Conservation (phyloP, 2,888 invertebrate genomes). For the Latrodectus elegans region DNA sequence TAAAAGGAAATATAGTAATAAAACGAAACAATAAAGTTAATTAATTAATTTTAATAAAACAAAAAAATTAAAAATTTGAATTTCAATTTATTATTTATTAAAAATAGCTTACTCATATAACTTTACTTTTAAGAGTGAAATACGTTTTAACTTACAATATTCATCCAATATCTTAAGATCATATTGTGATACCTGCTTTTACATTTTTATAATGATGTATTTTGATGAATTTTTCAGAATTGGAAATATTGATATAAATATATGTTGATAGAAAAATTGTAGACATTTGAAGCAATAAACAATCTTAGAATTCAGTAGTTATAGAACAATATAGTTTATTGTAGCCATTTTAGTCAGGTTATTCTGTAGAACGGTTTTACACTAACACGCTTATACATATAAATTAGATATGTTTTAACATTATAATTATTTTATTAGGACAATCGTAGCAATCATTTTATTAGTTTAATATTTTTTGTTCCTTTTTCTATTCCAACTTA, state of each 20-base stretch:
- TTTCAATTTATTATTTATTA: no score
- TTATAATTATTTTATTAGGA: slow-evolving; percentile 12
- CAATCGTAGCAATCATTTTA: slow-evolving; percentile 5
- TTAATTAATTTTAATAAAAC: no score
- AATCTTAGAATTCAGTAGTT: slow-evolving; percentile 32
- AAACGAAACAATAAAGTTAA: no score
- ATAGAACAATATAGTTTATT: slow-evolving; percentile 40
- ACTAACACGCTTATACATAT: not conserved
- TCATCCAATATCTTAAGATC: no score
- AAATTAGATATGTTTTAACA: slow-evolving; percentile 8
- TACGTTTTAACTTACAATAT: no score
- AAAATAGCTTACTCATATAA: no score
- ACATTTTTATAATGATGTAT: not conserved
- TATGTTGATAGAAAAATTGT: slow-evolving; percentile 26
- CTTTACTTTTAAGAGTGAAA: no score
- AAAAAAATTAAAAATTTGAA: no score
- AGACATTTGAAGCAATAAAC: slow-evolving; percentile 51
- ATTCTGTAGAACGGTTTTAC: not conserved
- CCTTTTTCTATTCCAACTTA: not conserved
- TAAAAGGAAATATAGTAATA: no score
- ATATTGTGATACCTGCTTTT: no score
- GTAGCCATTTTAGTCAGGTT: slow-evolving; percentile 19
- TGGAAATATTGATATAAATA: slow-evolving; percentile 37
- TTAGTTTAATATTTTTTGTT: slow-evolving; percentile 1
- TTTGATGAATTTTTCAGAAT: slow-evolving; percentile 50